A percentile compares a stretch with the other conserved stretches of the same genome.
These are phyloP conservation scores for Centruroides vittatus DNA, from an alignment of 1,140 invertebrate genomes.

Conservation along the genomic window DNA sequence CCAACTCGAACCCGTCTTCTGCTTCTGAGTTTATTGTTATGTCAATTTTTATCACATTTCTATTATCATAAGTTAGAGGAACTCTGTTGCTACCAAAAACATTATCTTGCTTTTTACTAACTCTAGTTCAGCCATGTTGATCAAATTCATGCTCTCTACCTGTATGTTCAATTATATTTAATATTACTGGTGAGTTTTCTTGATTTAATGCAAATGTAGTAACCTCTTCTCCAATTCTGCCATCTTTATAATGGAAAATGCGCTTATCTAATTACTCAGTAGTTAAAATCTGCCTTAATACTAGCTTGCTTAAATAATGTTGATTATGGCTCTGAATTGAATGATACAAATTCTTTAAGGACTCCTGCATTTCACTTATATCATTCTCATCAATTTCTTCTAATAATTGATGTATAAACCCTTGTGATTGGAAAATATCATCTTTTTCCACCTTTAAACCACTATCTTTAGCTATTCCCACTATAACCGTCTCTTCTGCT, in stretches of 20 bases:
- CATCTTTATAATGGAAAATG: neutral
- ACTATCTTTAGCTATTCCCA: neutral
- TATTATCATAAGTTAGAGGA: no score
- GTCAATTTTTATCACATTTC: neutral
- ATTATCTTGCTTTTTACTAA: neutral
- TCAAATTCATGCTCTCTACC: neutral
- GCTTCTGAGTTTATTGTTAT: neutral
- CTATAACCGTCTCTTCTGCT: neutral
- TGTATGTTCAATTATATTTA: neutral
- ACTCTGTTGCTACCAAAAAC: neutral
- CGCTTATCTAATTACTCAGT: neutral
- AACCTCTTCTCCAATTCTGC: neutral
- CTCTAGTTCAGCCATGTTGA: neutral
- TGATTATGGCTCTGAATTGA: neutral
- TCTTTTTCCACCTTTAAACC: neutral
- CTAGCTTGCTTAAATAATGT: conserved; percentile 2
- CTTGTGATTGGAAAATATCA: no score
- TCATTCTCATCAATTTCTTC: neutral
- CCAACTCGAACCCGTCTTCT: conserved; percentile 1
- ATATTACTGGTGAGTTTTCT: neutral
- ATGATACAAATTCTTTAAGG: no score
- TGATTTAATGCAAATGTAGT: neutral
- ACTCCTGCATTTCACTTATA: no score
- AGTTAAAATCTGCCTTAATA: neutral
- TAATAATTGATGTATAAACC: no score